Percentiles rank a stretch among this genome's conserved stretches.
phyloP scores from a whole-genome alignment of 2,113 vertebrate genomes.

The Phyllostomus hastatus region DNA sequence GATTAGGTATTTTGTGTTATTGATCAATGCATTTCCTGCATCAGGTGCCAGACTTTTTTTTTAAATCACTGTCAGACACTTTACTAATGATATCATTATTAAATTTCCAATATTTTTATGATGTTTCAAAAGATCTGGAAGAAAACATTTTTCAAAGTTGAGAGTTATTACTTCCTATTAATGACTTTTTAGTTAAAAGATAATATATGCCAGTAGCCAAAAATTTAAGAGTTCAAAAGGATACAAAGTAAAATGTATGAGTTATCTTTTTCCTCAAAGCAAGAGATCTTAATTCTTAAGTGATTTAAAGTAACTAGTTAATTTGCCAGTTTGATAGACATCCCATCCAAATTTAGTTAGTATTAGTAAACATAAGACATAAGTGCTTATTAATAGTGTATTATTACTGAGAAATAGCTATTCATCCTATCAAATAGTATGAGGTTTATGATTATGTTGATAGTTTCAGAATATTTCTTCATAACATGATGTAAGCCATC shows the following conservation, averaged over 20 bases:
- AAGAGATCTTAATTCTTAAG: conserved; percentile 4
- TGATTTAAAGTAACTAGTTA: not conserved
- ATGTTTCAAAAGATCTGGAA: not conserved
- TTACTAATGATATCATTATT: not conserved
- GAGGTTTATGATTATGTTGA: not conserved
- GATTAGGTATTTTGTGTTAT: not conserved
- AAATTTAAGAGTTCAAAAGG: not conserved
- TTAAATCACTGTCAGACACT: not conserved
- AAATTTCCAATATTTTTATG: conserved; percentile 10
- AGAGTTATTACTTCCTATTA: not conserved
- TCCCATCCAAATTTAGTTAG: not conserved
- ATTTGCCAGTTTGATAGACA: not conserved
- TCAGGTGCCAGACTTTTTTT: not conserved
- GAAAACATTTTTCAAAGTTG: not conserved
- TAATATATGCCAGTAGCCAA: not conserved
- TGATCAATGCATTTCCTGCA: not conserved
- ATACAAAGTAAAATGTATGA: not conserved
- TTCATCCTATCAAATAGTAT: not conserved
- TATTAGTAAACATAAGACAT: not conserved
- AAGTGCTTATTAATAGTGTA: not conserved
- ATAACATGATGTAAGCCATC: not conserved
- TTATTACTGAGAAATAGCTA: not conserved
- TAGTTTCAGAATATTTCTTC: conserved; percentile 11
- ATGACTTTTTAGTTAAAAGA: conserved; percentile 36
- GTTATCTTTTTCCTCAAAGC: conserved; percentile 22